Evolutionary conservation across 2,113 vertebrate species (phyloP).

Genomic region (Neodontobutis hainanensis): DNA sequence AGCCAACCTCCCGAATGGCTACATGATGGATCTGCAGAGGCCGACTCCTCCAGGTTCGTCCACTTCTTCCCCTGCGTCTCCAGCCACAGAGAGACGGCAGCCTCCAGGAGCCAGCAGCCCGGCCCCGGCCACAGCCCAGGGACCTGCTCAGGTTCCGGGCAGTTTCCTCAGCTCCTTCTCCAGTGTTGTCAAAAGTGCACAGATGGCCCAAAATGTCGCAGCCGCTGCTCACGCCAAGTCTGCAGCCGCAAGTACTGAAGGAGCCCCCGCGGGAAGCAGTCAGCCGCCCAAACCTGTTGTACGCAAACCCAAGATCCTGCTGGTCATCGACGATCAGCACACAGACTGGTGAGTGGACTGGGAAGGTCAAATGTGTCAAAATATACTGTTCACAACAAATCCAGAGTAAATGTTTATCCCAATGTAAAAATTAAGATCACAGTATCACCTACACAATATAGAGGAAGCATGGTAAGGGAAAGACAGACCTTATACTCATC

Average conservation of each 20-base stretch:
- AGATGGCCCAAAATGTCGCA: conserved; percentile 83
- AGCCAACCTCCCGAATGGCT: conserved; percentile 95
- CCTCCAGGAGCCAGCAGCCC: conserved; percentile 67
- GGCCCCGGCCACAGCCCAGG: conserved; percentile 29
- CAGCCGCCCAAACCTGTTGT: conserved; percentile 64
- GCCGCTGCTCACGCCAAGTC: conserved; percentile 81
- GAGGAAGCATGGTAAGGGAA: too few species aligned
- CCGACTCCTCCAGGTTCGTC: conserved; percentile 81
- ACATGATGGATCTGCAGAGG: conserved; percentile 94
- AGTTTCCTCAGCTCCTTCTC: conserved; percentile 95
- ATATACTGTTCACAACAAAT: too few species aligned
- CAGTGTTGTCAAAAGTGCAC: conserved; percentile 89
- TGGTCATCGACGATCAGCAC: conserved; percentile 91
- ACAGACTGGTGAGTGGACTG: conserved; percentile 89
- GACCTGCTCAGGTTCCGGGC: conserved; percentile 51
- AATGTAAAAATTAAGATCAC: too few species aligned
- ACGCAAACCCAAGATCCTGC: conserved; percentile 89
- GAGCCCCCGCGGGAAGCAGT: conserved; percentile 26
- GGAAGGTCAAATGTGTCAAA: too few species aligned
- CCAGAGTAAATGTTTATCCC: too few species aligned
- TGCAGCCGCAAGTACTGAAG: conserved; percentile 48
- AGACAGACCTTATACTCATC: too few species aligned
- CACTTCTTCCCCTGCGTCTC: conserved; percentile 84
- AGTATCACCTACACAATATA: too few species aligned
- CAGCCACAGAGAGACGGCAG: conserved; percentile 80